Evolutionary conservation across 2,113 vertebrate genomes (phyloP).

Genomic region (Gnathonemus echidnorhynchus): DNA sequence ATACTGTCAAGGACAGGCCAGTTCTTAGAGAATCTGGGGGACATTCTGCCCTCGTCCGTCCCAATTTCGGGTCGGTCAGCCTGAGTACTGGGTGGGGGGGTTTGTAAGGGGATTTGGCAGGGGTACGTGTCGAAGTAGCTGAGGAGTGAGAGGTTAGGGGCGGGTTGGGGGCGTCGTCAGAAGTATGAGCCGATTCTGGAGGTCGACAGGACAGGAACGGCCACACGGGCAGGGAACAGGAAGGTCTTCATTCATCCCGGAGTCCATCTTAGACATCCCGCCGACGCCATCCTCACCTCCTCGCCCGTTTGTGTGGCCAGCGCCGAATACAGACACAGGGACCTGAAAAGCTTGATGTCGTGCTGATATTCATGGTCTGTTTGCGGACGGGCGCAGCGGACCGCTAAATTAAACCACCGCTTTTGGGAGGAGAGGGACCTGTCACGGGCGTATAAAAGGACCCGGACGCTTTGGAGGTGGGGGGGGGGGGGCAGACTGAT

Average conservation of each 20-base stretch:
- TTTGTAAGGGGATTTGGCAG: background rate
- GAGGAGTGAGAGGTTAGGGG: background rate
- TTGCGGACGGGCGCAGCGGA: slow-evolving; percentile 31
- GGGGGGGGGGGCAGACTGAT: background rate
- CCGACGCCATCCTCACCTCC: background rate
- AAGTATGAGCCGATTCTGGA: background rate
- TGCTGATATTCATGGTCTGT: slow-evolving; percentile 29
- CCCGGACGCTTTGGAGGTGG: background rate
- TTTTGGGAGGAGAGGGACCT: slow-evolving; percentile 21
- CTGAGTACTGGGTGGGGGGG: background rate
- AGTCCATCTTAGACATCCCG: background rate
- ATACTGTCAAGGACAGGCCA: background rate
- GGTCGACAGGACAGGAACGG: background rate
- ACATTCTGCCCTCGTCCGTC: background rate
- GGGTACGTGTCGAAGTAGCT: background rate
- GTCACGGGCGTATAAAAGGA: slow-evolving; percentile 26
- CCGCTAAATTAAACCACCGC: slow-evolving; percentile 40
- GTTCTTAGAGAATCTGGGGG: background rate
- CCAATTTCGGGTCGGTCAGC: background rate
- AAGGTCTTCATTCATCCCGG: background rate
- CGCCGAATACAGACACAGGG: background rate
- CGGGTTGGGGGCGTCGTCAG: background rate
- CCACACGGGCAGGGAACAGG: background rate
- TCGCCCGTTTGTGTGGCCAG: background rate
- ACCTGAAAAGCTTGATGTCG: slow-evolving; percentile 12